These are phyloP conservation scores for Pherbina coryleti DNA, from an alignment of 2,888 invertebrate species.

Conservation along the genomic window DNA sequence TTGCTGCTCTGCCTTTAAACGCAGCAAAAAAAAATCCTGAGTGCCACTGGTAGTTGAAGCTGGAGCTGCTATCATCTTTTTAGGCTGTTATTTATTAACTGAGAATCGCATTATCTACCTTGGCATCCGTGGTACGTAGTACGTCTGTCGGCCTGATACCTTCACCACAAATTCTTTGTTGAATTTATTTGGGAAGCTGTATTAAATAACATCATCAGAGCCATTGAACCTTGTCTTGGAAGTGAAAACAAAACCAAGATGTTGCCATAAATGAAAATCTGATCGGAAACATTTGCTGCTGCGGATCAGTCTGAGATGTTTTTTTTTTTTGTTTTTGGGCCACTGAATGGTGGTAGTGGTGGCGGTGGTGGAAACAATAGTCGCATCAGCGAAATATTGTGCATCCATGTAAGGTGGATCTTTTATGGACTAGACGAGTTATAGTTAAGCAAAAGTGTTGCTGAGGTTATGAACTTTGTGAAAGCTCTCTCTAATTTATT, in stretches of 20 bases:
- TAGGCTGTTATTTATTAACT: slow-evolving; percentile 37
- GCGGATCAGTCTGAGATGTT: not conserved
- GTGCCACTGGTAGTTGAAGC: not conserved
- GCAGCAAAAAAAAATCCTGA: not conserved
- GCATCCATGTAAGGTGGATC: not conserved
- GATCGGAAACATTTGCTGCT: not conserved
- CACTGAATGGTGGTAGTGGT: not conserved
- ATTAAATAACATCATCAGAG: slow-evolving; percentile 7
- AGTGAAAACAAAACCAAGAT: not conserved
- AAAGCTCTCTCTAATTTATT: too few species aligned
- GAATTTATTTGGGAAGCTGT: not conserved
- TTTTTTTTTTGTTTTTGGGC: not conserved
- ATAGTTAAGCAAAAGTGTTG: too few species aligned
- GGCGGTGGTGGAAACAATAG: not conserved
- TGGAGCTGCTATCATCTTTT: slow-evolving; percentile 27
- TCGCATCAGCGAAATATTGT: not conserved
- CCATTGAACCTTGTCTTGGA: not conserved
- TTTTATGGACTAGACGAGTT: not conserved
- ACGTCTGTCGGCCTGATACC: not conserved
- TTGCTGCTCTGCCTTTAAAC: not conserved
- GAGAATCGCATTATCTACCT: slow-evolving; percentile 35
- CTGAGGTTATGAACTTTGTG: too few species aligned
- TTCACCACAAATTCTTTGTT: not conserved
- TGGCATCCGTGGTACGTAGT: slow-evolving; percentile 12
- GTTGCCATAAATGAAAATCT: not conserved